These are phyloP conservation scores for Macrobrachium rosenbergii DNA, from an alignment of 1,140 invertebrate genomes.

Conservation along the genomic window DNA sequence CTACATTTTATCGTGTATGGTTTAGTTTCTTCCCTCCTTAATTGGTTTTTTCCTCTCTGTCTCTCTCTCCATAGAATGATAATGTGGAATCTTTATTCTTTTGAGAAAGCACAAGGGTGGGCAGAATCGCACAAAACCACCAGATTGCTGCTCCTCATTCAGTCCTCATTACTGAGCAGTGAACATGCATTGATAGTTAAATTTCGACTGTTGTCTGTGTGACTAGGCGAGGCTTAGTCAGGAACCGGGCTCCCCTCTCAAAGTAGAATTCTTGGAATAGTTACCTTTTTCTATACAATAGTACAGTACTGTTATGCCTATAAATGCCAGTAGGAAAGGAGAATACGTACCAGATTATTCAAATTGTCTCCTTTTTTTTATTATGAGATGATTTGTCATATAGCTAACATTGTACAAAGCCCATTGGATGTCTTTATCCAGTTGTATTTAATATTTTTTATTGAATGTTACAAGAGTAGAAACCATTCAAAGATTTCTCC, in stretches of 20 bases:
- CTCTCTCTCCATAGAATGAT: neutral
- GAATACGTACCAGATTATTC: conserved; percentile 34
- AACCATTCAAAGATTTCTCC: conserved; percentile 36
- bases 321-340: conserved; percentile 50
- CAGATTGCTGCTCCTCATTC: conserved; percentile 50
- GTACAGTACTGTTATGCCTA: conserved; percentile 37
- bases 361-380: too few relatives aligned
- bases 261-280: conserved; percentile 36
- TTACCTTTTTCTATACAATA: conserved; percentile 3
- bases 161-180: conserved; percentile 32
- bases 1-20: conserved; percentile 59
- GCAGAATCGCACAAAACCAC: conserved; percentile 58
- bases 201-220: conserved; percentile 35
- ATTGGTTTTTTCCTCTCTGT: too few relatives aligned
- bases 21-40: conserved; percentile 44
- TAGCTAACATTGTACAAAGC: conserved; percentile 42
- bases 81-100: neutral
- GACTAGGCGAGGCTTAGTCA: conserved; percentile 48
- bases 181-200: conserved; percentile 25
- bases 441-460: conserved; percentile 32
- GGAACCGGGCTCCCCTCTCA: conserved; percentile 57
- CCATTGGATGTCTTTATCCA: conserved; percentile 39
- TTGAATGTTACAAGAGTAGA: conserved; percentile 33
- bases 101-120: conserved; percentile 51
- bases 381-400: too few relatives aligned